A percentile compares a stretch with the other conserved stretches of the same genome.
Evolutionary conservation across 2,888 invertebrate species (phyloP).

Genomic region (Ormia ochracea): DNA sequence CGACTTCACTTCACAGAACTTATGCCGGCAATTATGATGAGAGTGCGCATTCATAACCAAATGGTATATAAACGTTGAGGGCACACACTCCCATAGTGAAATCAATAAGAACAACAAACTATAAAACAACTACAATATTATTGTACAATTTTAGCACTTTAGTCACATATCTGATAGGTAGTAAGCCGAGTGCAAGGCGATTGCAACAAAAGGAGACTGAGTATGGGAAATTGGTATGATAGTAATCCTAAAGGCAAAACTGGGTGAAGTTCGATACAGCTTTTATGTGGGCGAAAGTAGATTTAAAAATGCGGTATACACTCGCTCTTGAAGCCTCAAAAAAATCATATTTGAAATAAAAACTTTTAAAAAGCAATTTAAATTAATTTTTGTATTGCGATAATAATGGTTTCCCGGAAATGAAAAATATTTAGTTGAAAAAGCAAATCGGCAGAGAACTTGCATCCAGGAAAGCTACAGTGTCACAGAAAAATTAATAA

Average conservation of each 20-base stretch:
- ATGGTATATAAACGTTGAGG: constrained; percentile 53
- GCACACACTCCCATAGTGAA: constrained; percentile 35
- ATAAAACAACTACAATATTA: constrained; percentile 38
- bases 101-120: constrained; percentile 11
- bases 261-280: constrained; percentile 56
- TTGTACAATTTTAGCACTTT: constrained; percentile 59
- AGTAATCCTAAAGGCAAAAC: constrained; percentile 45
- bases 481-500: no score
- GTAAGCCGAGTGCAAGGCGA: neutral
- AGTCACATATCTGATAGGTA: constrained; percentile 17
- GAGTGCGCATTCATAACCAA: constrained; percentile 62
- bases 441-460: no score
- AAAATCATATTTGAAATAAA: neutral
- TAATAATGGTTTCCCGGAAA: no score
- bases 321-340: neutral
- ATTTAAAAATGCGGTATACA: neutral
- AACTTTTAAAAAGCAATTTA: no score
- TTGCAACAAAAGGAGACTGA: neutral
- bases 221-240: constrained; percentile 38
- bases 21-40: constrained; percentile 64
- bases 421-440: no score
- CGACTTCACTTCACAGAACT: constrained; percentile 61
- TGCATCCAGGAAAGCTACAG: no score
- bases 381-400: no score
- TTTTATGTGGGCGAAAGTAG: neutral